Conservation (phyloP, 2,888 invertebrate genomes). For the Abrostola tripartita region DNA sequence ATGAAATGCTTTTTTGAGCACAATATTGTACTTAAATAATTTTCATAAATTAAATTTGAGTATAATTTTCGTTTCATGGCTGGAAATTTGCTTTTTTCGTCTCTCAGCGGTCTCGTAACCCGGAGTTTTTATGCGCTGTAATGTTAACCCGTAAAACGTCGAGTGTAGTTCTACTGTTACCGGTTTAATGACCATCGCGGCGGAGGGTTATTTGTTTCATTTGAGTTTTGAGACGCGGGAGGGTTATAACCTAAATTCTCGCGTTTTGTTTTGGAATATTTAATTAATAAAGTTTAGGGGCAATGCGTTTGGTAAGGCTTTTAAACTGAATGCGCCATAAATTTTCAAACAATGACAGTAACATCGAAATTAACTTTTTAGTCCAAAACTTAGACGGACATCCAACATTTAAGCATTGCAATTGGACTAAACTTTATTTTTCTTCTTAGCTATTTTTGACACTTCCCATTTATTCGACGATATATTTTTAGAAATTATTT, state of each 20-base stretch:
- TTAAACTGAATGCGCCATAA: conserved; percentile 25
- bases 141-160: conserved; percentile 47
- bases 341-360: conserved; percentile 10
- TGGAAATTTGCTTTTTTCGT: conserved; percentile 20
- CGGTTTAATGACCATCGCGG: conserved; percentile 46
- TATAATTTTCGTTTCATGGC: conserved; percentile 32
- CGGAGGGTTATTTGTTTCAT: conserved; percentile 46
- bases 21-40: not conserved
- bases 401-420: not conserved
- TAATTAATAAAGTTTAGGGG: conserved; percentile 49
- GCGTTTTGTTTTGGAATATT: conserved; percentile 48
- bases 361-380: conserved; percentile 7
- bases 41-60: conserved; percentile 17
- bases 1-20: no score
- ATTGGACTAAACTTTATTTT: not conserved
- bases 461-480: not conserved
- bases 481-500: conserved; percentile 1
- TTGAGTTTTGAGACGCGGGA: conserved; percentile 27
- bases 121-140: conserved; percentile 37
- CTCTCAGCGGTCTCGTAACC: conserved; percentile 31
- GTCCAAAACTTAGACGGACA: no score
- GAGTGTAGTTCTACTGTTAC: conserved; percentile 44
- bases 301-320: conserved; percentile 16
- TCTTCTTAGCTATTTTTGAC: not conserved
- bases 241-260: conserved; percentile 42